Evolutionary conservation across 2,888 invertebrate genomes (phyloP).

Genomic region (Pomacea canaliculata): DNA sequence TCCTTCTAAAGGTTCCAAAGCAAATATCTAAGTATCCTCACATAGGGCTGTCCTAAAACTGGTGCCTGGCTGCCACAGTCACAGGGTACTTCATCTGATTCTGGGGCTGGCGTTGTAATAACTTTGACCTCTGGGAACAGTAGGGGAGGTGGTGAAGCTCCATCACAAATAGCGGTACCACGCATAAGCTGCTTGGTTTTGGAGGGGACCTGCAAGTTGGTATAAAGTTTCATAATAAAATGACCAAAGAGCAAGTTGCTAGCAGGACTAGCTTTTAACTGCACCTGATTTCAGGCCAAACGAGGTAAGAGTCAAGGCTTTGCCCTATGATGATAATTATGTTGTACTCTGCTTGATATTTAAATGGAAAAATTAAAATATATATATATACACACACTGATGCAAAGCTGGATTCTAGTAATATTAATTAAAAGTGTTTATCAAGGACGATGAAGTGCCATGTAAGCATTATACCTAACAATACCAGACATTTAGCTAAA

Average conservation of each 20-base stretch:
- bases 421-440: no score
- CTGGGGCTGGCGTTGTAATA: conserved; percentile 17
- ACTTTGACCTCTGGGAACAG: conserved; percentile 44
- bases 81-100: conserved; percentile 13
- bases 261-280: background rate
- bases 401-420: no score
- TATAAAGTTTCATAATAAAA: background rate
- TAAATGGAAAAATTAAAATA: no score
- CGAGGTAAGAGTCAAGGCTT: no score
- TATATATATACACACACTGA: no score
- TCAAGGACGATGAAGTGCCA: no score
- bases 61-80: conserved; percentile 10
- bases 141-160: background rate
- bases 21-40: background rate
- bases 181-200: conserved; percentile 22
- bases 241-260: background rate
- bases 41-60: conserved; percentile 8
- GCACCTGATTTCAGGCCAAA: no score
- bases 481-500: no score
- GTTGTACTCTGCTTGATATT: no score
- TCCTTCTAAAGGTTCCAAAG: no score
- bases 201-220: background rate
- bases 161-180: conserved; percentile 20
- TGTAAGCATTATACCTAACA: no score
- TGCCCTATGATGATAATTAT: no score